phyloP scores from a whole-genome alignment of 2,888 invertebrate genomes.

The Dromius quadrimaculatus region DNA sequence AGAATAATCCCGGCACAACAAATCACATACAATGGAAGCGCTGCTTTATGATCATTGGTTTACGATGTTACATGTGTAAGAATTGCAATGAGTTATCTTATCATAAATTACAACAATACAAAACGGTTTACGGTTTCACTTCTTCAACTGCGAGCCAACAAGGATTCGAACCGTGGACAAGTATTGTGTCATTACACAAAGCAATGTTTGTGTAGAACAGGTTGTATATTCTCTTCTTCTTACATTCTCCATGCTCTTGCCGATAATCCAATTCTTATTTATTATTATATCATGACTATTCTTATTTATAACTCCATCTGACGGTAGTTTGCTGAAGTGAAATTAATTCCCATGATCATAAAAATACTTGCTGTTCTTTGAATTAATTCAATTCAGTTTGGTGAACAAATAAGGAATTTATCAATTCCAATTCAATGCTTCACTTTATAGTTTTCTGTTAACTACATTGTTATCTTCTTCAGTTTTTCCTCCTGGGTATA shows the following conservation, averaged over 20 bases:
- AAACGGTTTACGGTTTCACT: conserved; percentile 18
- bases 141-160: neutral
- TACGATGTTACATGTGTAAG: neutral
- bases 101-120: conserved; percentile 39
- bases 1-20: conserved; percentile 3
- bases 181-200: conserved; percentile 11
- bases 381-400: no score
- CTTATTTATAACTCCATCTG: no score
- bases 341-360: no score
- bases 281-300: no score
- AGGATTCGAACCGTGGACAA: neutral
- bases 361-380: no score
- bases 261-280: no score
- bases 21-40: conserved; percentile 17
- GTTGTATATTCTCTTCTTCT: conserved; percentile 5
- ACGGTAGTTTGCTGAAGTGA: no score
- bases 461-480: no score
- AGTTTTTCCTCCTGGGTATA: no score
- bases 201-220: neutral
- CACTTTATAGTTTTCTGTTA: no score
- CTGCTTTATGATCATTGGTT: conserved; percentile 20
- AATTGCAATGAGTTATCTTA: conserved; percentile 10
- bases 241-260: neutral
- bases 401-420: no score
- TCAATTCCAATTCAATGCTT: no score